Evolutionary conservation across 1,140 invertebrate genomes (phyloP).

Genomic region (Papilio polytes): DNA sequence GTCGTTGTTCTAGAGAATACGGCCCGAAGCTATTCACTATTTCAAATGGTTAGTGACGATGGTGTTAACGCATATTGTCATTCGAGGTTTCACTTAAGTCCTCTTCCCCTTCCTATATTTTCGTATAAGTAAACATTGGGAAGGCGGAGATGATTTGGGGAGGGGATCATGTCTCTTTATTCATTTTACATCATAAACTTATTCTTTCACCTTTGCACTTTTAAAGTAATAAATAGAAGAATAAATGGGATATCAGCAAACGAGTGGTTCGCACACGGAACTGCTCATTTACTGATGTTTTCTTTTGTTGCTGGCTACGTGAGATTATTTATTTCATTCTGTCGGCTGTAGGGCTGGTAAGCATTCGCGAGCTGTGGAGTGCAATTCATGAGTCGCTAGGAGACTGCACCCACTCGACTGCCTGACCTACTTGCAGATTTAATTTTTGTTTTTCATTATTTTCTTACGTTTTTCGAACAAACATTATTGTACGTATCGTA

Average conservation of each 20-base stretch:
- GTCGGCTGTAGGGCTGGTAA: neutral
- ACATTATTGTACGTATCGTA: too few relatives aligned
- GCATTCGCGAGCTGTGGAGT: neutral
- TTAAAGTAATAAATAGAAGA: too few relatives aligned
- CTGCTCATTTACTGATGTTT: neutral
- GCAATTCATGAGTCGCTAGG: slow-evolving; percentile 20
- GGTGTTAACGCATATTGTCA: too few relatives aligned
- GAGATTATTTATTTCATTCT: slow-evolving; percentile 13
- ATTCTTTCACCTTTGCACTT: too few relatives aligned
- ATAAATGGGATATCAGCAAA: too few relatives aligned
- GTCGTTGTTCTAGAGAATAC: neutral
- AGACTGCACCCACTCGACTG: slow-evolving; percentile 15
- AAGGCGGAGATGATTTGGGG: too few relatives aligned
- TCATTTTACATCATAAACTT: too few relatives aligned
- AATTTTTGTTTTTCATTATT: slow-evolving; percentile 25
- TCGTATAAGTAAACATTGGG: too few relatives aligned
- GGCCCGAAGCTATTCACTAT: neutral
- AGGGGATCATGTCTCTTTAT: too few relatives aligned
- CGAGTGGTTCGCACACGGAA: neutral
- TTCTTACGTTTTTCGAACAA: neutral
- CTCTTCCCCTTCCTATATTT: too few relatives aligned
- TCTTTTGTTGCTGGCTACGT: neutral
- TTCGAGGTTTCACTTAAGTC: too few relatives aligned
- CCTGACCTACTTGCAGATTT: slow-evolving; percentile 14
- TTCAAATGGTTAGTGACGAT: too few relatives aligned